Percentiles rank a stretch among this genome's conserved stretches.
phyloP scores from a whole-genome alignment of 2,888 invertebrate genomes.

The Hypomecis atomaria region DNA sequence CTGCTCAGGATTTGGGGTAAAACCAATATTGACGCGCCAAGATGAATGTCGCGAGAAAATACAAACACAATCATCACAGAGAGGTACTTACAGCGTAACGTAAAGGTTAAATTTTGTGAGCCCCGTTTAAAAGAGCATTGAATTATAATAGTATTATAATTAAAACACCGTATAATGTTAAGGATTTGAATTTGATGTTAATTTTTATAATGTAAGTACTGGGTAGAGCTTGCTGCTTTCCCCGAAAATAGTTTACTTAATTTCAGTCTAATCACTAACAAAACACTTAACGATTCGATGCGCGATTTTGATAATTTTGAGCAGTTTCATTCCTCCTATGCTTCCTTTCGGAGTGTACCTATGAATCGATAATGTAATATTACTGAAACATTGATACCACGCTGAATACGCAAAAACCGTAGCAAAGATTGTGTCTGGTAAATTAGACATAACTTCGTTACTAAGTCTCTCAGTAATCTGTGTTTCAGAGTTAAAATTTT shows the following conservation, averaged over 20 bases:
- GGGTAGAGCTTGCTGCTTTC: too few relatives aligned
- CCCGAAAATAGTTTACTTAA: too few relatives aligned
- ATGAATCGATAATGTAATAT: too few relatives aligned
- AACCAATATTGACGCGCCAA: constrained; percentile 22
- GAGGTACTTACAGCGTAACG: not conserved
- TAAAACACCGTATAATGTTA: not conserved
- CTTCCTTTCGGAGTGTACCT: too few relatives aligned
- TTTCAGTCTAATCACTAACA: too few relatives aligned
- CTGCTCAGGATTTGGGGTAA: constrained; percentile 33
- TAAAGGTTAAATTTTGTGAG: not conserved
- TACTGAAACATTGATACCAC: too few relatives aligned
- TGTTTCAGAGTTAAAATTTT: constrained; percentile 1
- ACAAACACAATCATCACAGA: constrained; percentile 4
- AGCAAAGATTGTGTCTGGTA: not conserved
- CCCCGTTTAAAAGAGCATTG: not conserved
- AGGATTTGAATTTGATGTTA: too few relatives aligned
- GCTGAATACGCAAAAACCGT: not conserved
- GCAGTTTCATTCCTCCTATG: too few relatives aligned
- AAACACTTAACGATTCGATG: too few relatives aligned
- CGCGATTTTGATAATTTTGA: too few relatives aligned
- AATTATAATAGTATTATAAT: too few relatives aligned
- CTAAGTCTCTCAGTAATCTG: not conserved
- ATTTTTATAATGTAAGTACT: too few relatives aligned
- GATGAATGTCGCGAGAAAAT: constrained; percentile 7
- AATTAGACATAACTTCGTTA: not conserved